phyloP scores from a whole-genome alignment of 2,113 vertebrate species.

The Oreotragus oreotragus region DNA sequence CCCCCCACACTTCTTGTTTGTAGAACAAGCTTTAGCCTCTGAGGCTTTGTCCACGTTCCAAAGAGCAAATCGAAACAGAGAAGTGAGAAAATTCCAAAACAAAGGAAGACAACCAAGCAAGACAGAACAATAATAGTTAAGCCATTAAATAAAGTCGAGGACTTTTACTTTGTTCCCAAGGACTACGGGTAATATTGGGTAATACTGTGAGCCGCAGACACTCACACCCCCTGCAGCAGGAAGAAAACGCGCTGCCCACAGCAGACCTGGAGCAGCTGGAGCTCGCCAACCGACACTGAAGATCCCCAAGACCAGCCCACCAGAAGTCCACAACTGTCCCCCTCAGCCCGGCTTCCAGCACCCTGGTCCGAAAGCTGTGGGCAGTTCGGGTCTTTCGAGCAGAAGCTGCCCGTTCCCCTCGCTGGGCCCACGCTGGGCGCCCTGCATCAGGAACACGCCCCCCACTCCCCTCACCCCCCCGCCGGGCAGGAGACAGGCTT shows the following conservation, averaged over 20 bases:
- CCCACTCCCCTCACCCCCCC: too few species aligned
- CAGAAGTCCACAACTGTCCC: neutral
- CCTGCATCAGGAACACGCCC: neutral
- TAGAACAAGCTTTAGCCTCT: neutral
- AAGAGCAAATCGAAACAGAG: neutral
- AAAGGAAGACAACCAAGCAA: neutral
- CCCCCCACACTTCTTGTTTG: neutral
- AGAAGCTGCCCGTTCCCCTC: neutral
- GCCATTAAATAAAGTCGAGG: neutral
- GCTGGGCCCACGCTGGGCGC: neutral
- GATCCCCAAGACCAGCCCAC: neutral
- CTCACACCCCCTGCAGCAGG: neutral
- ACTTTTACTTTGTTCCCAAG: neutral
- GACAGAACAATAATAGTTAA: neutral
- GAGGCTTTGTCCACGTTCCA: neutral
- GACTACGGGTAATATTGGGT: rapidly evolving
- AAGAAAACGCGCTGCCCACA: rapidly evolving
- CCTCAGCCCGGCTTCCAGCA: neutral
- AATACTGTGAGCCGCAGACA: neutral
- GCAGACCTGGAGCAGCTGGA: neutral
- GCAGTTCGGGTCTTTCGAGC: neutral
- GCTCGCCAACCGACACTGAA: neutral
- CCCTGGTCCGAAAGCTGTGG: neutral
- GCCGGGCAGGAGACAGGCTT: neutral
- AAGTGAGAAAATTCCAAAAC: neutral